These are phyloP conservation scores for Xyliphius kryptos DNA, from an alignment of 2,113 vertebrate genomes.

Conservation along the genomic window DNA sequence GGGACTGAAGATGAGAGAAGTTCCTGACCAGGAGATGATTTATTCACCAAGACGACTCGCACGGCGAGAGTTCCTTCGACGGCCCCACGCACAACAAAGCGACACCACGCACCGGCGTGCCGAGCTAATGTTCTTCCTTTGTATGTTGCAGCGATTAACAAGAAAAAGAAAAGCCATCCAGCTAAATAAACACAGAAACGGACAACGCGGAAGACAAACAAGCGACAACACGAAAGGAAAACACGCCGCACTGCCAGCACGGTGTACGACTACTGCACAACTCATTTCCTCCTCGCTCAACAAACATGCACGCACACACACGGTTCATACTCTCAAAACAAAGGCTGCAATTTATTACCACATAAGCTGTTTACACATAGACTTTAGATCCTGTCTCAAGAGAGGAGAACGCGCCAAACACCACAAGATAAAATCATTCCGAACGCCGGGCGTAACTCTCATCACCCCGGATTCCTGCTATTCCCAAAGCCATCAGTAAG, in stretches of 20 bases:
- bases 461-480: neutral
- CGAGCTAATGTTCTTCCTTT: neutral
- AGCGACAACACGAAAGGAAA: neutral
- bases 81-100: neutral
- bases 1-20: conserved; percentile 40
- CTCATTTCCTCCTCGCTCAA: conserved; percentile 15
- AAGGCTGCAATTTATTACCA: conserved; percentile 24
- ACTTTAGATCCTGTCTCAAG: conserved; percentile 19
- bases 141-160: neutral
- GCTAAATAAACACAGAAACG: neutral
- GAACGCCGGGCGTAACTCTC: neutral
- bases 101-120: too few species aligned
- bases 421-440: conserved; percentile 2
- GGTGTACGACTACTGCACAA: conserved; percentile 10
- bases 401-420: conserved; percentile 10
- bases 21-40: conserved; percentile 1
- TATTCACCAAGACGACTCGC: conserved; percentile 9
- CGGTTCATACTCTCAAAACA: conserved; percentile 21
- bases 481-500: conserved; percentile 3
- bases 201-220: neutral
- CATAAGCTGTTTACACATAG: conserved; percentile 23
- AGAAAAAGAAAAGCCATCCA: neutral
- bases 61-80: neutral
- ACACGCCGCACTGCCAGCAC: neutral
- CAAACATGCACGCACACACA: neutral